These are phyloP conservation scores for Tiphia femorata DNA, from an alignment of 2,888 invertebrate genomes.

Conservation along the genomic window DNA sequence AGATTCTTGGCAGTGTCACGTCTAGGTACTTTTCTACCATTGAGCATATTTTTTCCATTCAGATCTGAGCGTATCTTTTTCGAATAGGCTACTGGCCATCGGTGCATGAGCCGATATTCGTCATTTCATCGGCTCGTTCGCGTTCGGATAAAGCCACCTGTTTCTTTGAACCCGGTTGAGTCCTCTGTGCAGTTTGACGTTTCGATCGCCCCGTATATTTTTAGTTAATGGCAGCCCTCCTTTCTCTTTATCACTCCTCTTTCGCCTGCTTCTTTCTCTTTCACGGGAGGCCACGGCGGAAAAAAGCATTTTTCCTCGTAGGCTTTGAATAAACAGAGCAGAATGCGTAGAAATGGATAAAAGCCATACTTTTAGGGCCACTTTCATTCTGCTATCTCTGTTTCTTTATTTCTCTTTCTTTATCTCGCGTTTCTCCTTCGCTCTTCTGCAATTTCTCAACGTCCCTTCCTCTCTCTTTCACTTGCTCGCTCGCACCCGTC, in stretches of 20 bases:
- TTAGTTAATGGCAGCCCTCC: conserved; percentile 23
- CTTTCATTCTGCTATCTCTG: conserved; percentile 18
- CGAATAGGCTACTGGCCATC: too few species aligned
- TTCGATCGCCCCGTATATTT: conserved; percentile 32
- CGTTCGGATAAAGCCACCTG: conserved; percentile 14
- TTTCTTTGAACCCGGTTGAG: conserved; percentile 32
- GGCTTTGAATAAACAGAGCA: conserved; percentile 26
- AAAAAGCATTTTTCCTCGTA: conserved; percentile 27
- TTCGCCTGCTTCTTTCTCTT: conserved; percentile 10
- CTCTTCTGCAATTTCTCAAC: not conserved
- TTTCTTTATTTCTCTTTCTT: too few species aligned
- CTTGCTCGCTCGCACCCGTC: too few species aligned
- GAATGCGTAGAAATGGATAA: conserved; percentile 19
- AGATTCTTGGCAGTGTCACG: too few species aligned
- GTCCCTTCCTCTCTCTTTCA: too few species aligned
- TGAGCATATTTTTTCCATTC: too few species aligned
- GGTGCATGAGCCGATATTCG: too few species aligned
- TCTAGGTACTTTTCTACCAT: too few species aligned
- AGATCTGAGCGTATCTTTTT: too few species aligned
- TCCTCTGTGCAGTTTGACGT: conserved; percentile 6
- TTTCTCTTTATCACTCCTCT: not conserved
- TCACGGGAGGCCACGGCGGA: conserved; percentile 8
- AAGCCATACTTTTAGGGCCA: conserved; percentile 30
- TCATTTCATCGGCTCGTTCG: conserved; percentile 11
- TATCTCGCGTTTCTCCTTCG: not conserved